Base-by-base conservation (phyloP, 2,888 invertebrate species). In the Malachius bipustulatus region DNA sequence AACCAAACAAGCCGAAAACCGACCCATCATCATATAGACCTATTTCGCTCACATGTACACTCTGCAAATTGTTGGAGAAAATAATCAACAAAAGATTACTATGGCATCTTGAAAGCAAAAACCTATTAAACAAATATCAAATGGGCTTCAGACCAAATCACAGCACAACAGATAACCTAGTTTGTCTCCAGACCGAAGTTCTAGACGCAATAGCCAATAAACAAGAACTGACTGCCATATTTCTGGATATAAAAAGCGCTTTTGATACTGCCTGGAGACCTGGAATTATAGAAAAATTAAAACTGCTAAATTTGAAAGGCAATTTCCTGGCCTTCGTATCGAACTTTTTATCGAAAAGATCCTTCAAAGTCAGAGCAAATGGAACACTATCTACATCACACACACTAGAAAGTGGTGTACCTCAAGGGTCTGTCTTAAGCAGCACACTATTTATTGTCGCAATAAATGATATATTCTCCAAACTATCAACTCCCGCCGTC, bases 251-350 rank as follows among this genome's bases (percentile, higher is more conserved):
- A 9, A 6, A 32, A 4, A 16, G 16, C 12, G 32, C 30, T 8
- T 38, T 27, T 16, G 41, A 41, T 13, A 38, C 15, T 4, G 26
- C 31, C 10, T 41, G 37, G 42, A 29, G 34, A 14, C 13, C 31
- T n/a, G 12, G 14, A n/a, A 26, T 40, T 9, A 6, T 32, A 8
- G 30, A 12, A 14, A 35, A 13, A 32, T 14, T 40, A 10, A 16
- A 32, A n/a, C n/a, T 34, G 13, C 26, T 26, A 19, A 24, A 34
- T 28, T 12, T 32, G 4, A 11, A 37, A 14, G 30, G 16, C n/a
- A 30, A n/a, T 16, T 15, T 30, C 55, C 32, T 60, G 55, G 26
- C 43, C 55, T 26, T 53, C 53, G 26, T 35, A 8, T 9, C 11
- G 2, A 30, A 30, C 6, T 35, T 35, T 30, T 15, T 30, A 4